Evolutionary conservation across 2,888 invertebrate genomes (phyloP).

Genomic region (Ctena decussata): DNA sequence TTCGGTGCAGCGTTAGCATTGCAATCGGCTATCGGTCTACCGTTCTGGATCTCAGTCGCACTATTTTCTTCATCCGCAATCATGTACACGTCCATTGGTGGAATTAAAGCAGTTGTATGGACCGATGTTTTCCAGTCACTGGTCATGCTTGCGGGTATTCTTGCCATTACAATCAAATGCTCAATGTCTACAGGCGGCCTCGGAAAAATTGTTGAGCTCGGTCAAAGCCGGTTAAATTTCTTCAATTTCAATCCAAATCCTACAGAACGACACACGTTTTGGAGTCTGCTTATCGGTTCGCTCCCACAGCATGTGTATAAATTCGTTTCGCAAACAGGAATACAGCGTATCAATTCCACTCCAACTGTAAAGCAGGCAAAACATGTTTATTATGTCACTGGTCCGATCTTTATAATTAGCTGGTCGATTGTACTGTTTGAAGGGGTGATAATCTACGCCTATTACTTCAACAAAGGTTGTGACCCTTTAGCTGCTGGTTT

Average conservation of each 20-base stretch:
- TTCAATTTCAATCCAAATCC: constrained; percentile 35
- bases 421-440: constrained; percentile 28
- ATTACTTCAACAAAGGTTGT: constrained; percentile 37
- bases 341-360: constrained; percentile 41
- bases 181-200: not conserved
- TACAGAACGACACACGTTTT: constrained; percentile 35
- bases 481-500: constrained; percentile 48
- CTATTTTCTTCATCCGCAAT: constrained; percentile 26
- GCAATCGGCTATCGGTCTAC: constrained; percentile 23
- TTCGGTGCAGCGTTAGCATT: constrained; percentile 36
- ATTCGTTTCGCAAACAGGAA: constrained; percentile 26
- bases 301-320: constrained; percentile 22
- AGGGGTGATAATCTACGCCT: constrained; percentile 45
- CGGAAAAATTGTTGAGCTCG: not conserved
- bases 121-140: constrained; percentile 43
- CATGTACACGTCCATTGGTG: constrained; percentile 46
- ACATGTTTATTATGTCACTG: constrained; percentile 28
- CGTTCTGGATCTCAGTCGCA: constrained; percentile 32
- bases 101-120: constrained; percentile 46
- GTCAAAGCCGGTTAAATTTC: constrained; percentile 19
- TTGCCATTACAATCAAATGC: constrained; percentile 33
- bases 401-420: constrained; percentile 16
- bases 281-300: constrained; percentile 34
- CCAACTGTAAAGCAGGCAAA: constrained; percentile 12
- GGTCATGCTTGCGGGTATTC: constrained; percentile 32